Evolutionary conservation across 2,113 vertebrate genomes (phyloP), one percentile per base, ranked within the genome.

Genomic region (Gavia stellata): DNA sequence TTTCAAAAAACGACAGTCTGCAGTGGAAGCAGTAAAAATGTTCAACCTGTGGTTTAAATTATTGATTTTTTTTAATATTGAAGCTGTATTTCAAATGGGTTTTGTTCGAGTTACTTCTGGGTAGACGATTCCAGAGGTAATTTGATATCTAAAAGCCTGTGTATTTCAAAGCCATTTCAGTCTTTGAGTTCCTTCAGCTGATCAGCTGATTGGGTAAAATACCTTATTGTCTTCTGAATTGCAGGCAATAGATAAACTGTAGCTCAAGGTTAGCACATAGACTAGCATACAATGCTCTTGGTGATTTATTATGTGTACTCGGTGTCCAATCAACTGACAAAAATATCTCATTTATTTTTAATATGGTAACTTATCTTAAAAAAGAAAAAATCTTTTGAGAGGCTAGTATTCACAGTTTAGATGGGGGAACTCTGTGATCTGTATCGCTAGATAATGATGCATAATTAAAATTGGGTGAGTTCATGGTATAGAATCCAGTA

Each of bases 61-160:
- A 98, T 98, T 98, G 98, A 98, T 98, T 98, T 98, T 98, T 97
- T 95, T 94, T 96, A 98, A 98, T 98, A 98, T 98, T 98, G 98
- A 98, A 98, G 97, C 97, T 97, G 97, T 98, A 98, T 98, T 98
- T 98, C 98, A 98, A 97, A 97, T 98, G 95, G 97, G 96, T 98
- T 98, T 98, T 98, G 97, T 98, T 97, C 92, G 68, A 96, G 96
- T 98, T 97, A 96, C 97, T 97, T 98, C 95, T 97, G 96, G 91
- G 95, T 91, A 96, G 95, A 97, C 92, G 82, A 89, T 94, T 98
- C 97, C 97, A 97, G 93, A 98, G 95, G 97, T 98, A 98, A 98
- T 98, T 97, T 98, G 97, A 96, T 98, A 97, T 97, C 97, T 97
- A 96, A 97, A 97, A 97, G 96, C 95, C 95, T 97, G 88, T 93